Conservation (phyloP, 1,140 invertebrate genomes). For the Lanistes nyassanus region DNA sequence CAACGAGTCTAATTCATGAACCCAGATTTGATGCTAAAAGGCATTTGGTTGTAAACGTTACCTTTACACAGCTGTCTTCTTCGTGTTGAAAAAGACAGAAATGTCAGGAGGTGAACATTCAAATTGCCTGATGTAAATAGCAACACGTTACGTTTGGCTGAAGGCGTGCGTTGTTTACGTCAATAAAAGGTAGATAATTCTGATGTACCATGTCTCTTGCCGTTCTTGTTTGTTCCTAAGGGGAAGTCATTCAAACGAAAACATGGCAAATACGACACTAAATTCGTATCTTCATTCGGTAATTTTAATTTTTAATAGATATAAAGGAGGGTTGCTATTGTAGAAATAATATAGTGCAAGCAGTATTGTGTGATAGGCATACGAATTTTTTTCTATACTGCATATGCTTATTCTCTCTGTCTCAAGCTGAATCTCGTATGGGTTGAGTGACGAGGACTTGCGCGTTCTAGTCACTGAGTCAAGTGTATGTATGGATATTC, state of each 20-base stretch:
- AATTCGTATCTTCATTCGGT: slow-evolving; percentile 40
- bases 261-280: slow-evolving; percentile 33
- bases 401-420: not conserved
- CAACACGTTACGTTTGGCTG: not conserved
- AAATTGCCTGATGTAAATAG: not conserved
- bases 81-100: slow-evolving; percentile 16
- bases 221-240: not conserved
- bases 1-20: too few relatives aligned
- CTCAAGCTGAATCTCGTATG: not conserved
- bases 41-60: too few relatives aligned
- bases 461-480: too few relatives aligned
- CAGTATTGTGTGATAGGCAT: not conserved
- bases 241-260: slow-evolving; percentile 18
- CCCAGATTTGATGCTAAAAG: too few relatives aligned
- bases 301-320: slow-evolving; percentile 4
- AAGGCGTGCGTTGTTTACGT: slow-evolving; percentile 8
- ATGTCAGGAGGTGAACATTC: not conserved
- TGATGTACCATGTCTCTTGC: not conserved
- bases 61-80: not conserved
- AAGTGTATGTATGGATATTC: too few relatives aligned
- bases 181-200: not conserved
- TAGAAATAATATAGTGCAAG: not conserved
- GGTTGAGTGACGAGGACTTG: not conserved
- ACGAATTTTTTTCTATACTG: not conserved
- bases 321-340: not conserved